phyloP scores from a whole-genome alignment of 2,113 vertebrate genomes.

The Cichladusa arquata region DNA sequence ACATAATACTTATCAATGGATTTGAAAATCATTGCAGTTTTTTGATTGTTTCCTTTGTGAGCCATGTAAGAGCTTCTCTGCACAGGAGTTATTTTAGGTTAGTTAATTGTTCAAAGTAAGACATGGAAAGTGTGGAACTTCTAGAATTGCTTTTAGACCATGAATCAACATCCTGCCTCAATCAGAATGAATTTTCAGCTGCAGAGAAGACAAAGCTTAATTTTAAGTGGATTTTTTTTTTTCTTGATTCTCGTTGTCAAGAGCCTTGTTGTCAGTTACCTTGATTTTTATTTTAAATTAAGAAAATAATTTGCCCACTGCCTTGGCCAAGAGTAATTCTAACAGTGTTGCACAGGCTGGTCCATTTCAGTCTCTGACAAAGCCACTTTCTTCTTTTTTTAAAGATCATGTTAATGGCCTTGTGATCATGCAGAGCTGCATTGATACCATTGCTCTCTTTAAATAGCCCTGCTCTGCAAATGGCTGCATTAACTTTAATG shows the following conservation, averaged over 20 bases:
- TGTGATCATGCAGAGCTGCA: neutral
- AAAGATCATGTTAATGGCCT: neutral
- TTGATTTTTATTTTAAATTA: neutral
- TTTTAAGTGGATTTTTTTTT: neutral
- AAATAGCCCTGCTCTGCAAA: constrained; percentile 8
- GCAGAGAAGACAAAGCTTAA: neutral
- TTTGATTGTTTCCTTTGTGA: neutral
- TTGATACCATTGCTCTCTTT: neutral
- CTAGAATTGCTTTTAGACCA: neutral
- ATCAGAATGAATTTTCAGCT: neutral
- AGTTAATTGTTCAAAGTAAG: neutral
- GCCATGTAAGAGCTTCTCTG: neutral
- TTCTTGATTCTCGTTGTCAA: neutral
- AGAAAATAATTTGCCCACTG: neutral
- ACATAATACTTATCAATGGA: neutral
- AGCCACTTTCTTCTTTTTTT: neutral
- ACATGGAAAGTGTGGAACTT: neutral
- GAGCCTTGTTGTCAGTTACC: neutral
- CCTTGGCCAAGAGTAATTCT: neutral
- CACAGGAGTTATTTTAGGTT: neutral
- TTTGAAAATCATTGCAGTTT: neutral
- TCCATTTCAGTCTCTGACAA: neutral
- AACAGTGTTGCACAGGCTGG: neutral
- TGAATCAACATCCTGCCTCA: neutral
- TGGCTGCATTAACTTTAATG: constrained; percentile 14